These are phyloP conservation scores for Hypselothyrea guttata DNA, from an alignment of 2,888 invertebrate genomes.

Conservation along the genomic window DNA sequence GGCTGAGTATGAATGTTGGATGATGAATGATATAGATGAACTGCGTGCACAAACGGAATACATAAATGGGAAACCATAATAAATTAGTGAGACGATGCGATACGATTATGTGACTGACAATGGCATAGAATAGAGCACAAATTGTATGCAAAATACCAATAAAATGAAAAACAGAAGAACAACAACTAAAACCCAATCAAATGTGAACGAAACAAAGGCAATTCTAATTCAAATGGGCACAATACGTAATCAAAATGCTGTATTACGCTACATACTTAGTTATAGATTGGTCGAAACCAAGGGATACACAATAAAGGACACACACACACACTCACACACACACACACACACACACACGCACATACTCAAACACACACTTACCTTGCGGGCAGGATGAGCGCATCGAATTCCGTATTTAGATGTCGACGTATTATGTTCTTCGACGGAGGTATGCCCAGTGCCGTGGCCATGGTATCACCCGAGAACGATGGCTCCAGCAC, in stretches of 20 bases:
- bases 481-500: slow-evolving; percentile 97
- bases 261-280: slow-evolving; percentile 61
- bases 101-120: neutral
- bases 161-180: neutral
- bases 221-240: slow-evolving; percentile 4
- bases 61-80: neutral
- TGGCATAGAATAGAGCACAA: neutral
- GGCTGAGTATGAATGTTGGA: no score
- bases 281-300: slow-evolving; percentile 20
- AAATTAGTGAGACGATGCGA: neutral
- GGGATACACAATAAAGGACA: slow-evolving; percentile 12
- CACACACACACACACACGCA: slow-evolving; percentile 21
- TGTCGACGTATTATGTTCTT: slow-evolving; percentile 96
- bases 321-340: slow-evolving; percentile 15
- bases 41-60: neutral
- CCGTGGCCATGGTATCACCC: slow-evolving; percentile 96
- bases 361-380: slow-evolving; percentile 79
- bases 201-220: slow-evolving; percentile 35
- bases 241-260: slow-evolving; percentile 50
- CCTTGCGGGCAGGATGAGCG: slow-evolving; percentile 96
- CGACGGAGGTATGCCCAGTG: slow-evolving; percentile 94
- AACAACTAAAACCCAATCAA: slow-evolving; percentile 28
- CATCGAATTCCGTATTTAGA: slow-evolving; percentile 94
- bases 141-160: slow-evolving; percentile 21
- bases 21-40: slow-evolving; percentile 18